Evolutionary conservation across 2,888 invertebrate species (phyloP), one percentile per base, ranked within the genome.

Genomic region (Lepidonotus clava): DNA sequence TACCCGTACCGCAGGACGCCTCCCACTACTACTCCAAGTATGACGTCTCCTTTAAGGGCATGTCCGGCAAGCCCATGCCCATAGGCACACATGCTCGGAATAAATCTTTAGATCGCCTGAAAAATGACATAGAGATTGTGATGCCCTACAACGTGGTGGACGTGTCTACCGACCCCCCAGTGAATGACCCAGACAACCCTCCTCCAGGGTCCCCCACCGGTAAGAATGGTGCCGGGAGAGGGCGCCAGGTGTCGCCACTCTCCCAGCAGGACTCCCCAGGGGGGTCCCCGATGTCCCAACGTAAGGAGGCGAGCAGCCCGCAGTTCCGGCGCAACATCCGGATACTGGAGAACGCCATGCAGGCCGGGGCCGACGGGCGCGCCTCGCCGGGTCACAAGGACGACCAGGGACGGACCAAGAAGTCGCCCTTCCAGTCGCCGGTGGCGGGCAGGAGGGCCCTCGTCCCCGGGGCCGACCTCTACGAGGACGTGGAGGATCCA

Each of bases 121-220:
- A 80, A 32, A 80, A 80, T 51, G 80, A 80, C 46, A 51, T 80
- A 32, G 80, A 80, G 41, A 80, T 80, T 41, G 85, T 85, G 1
- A n/a, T 85, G 40, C 85, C 85, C 14, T 85, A 85, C 34, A 85
- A 85, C 46, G 66, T 85, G 4, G 85, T 85, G 18, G 85, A 85
- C 34, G 85, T 85, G 11, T 85, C 67, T 21, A 85, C 85, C 18
- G 66, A 66, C 18, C 85, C 85, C 41, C 46, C 71, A 34, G 66
- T 66, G 1, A 66, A 28, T 1, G 85, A 85, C 51, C 80, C 80
- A 18, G n/a, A 80, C 18, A 80, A 21, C 21, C 51, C 51, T 51
- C n/a, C n/a, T n/a, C 71, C 71, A 14, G 21, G 38, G 18, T 71
- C 71, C 1, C 71, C 71, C 4, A 71, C 71, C 14, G 71, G 71